Base-by-base conservation (phyloP, 2,888 invertebrate genomes). In the Drosophila prolongata region DNA sequence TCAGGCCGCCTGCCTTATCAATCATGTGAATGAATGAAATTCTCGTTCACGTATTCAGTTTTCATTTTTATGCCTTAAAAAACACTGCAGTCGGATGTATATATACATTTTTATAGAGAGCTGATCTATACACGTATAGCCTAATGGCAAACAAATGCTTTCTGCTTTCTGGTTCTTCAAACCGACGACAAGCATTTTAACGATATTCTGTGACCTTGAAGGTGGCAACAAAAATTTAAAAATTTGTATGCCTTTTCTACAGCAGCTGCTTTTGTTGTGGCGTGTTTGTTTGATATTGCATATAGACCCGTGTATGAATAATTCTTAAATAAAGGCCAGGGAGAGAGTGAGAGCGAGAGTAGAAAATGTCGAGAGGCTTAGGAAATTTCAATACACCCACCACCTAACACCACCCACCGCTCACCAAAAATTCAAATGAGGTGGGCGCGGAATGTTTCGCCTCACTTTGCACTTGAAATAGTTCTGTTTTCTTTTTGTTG, bases 381-480 rank as follows among this genome's bases (percentile, higher is more conserved):
- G 34, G 38, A 72, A 55, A 42, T 64, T 40, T 50, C 47, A 13
- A 34, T 30, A 47, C 47, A 16, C 54, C 44, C 16, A 35, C 42
- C n/a, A 19, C 6, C 35, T 16, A 16, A 9, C 35, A 11, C 14
- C 47, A 24, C 53, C 43, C 27, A 37, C 43, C 37, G 37, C n/a
- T 37, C 38, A 19, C 30, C 24, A 10, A 60, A 49, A 49, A 10
- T 13, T 13, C 37, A n/a, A 59, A 67, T 54, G 40, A 49, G 66
- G 66, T 67, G 55, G 68, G 71, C 50, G 70, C 24, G 52, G 61
- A 42, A 43, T 50, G 49, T 14, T 11, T 38, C 24, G 14, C 42
- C 56, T 44, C 52, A 74, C 62, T 70, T 72, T 87, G 81, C 87
- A 79, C 87, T 87, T 77, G 81, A 84, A 82, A 87, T 87, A 80